Evolutionary conservation across 2,888 invertebrate species (phyloP).

Genomic region (Lysandra bellargus): DNA sequence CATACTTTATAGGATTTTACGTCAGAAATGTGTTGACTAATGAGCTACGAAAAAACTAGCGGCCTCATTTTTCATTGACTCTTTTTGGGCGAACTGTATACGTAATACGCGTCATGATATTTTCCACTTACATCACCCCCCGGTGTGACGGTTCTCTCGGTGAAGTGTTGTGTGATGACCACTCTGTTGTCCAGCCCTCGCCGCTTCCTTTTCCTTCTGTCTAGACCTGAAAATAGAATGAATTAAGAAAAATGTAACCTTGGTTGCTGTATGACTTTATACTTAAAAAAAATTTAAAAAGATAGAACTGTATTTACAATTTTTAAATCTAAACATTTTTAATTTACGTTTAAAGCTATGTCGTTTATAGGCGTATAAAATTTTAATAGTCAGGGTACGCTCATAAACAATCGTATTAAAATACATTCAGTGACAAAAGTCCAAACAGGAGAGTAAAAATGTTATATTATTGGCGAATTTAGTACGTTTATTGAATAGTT

Average conservation of each 20-base stretch:
- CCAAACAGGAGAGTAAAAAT: background rate
- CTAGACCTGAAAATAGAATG: conserved; percentile 53
- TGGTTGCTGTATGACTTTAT: too few species aligned
- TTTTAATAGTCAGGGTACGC: background rate
- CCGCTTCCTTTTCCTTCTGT: conserved; percentile 46
- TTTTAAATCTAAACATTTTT: background rate
- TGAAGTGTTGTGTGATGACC: conserved; percentile 71
- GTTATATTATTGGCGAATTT: background rate
- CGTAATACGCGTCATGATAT: background rate
- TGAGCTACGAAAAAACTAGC: background rate
- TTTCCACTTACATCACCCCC: conserved; percentile 72
- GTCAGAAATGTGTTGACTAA: too few species aligned
- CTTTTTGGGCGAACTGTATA: too few species aligned
- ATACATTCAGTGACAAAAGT: background rate
- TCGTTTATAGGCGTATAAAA: background rate
- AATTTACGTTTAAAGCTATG: background rate
- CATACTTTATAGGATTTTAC: too few species aligned
- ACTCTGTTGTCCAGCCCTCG: conserved; percentile 62
- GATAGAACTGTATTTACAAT: too few species aligned
- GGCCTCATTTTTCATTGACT: too few species aligned
- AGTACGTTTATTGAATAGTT: background rate
- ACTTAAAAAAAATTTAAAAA: too few species aligned
- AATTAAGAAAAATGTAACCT: background rate
- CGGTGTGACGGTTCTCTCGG: conserved; percentile 77
- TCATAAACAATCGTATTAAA: background rate